Percentiles rank a stretch among this genome's conserved stretches.
Conservation (phyloP, 2,888 invertebrate species). For the Drosophila quinaria region DNA sequence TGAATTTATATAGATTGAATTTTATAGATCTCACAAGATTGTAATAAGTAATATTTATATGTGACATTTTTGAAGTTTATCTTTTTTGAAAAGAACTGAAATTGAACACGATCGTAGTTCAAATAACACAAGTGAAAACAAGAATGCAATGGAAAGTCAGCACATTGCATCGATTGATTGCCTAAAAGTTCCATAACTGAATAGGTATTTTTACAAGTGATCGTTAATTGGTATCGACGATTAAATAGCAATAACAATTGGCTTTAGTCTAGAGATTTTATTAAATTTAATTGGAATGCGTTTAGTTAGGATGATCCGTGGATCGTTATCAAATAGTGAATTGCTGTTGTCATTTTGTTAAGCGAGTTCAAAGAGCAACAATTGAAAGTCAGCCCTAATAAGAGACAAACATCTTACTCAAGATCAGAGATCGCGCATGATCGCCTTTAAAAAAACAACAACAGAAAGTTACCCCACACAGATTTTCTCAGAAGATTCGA, state of each 20-base stretch:
- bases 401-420: slow-evolving; percentile 6
- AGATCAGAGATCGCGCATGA: slow-evolving; percentile 42
- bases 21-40: too few relatives aligned
- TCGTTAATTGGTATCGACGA: background rate
- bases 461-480: slow-evolving; percentile 53
- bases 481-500: slow-evolving; percentile 55
- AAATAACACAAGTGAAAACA: background rate
- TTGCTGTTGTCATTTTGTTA: slow-evolving; percentile 1
- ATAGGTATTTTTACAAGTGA: background rate
- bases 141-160: background rate
- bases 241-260: slow-evolving; percentile 1
- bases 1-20: too few relatives aligned
- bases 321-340: slow-evolving; percentile 9
- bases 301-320: slow-evolving; percentile 1
- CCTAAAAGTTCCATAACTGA: too few relatives aligned
- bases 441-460: slow-evolving; percentile 23
- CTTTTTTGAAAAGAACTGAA: background rate
- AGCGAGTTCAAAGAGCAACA: slow-evolving; percentile 29
- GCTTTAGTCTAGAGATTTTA: background rate
- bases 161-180: background rate
- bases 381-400: slow-evolving; percentile 5
- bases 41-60: too few relatives aligned
- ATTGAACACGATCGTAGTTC: background rate
- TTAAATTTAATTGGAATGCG: slow-evolving; percentile 20
- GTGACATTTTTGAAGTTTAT: too few relatives aligned